Base-by-base conservation (phyloP, 2,797 vertebrate genomes). In the Aphelocoma californica region DNA sequence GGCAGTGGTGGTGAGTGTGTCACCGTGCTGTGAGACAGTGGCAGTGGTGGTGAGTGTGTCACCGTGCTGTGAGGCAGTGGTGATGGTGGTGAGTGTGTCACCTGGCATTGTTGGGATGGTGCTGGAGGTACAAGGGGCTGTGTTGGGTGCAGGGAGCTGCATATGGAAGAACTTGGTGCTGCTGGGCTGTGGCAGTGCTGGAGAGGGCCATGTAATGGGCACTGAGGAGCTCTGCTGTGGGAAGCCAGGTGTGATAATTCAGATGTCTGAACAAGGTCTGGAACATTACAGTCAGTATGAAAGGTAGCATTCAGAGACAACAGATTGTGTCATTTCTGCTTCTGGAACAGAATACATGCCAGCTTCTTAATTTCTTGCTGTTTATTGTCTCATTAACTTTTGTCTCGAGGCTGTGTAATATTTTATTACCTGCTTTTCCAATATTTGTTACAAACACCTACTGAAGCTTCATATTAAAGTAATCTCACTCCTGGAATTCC, bases 371-470 rank as follows among this genome's bases (percentile, higher is more conserved):
- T 89, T 89, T 66, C 86, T 95, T 84, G 40, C 72, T 86, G 44
- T 78, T 92, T 57, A 78, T 69, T 89, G 64, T 93, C 65, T 92
- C 84, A 53, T 83, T 89, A 78, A 31, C 82, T 94, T 94, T 86
- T 86, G 82, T 90, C 81, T 90, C 6, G 64, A 72, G 77, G 66
- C 66, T 81, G 31, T 70, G 34, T 45, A 64, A 53, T 81, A 58
- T 88, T 93, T 91, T 90, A 90, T 83, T 91, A 84, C 82, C 45
- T 88, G 70, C 38, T 88, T 93, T 94, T 88, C 36, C 56, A 73
- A 10, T 82, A 54, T 45, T 77, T 82, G 38, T 71, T 95, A 57
- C 25, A 67, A 91, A 90, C 45, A 84, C 40, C 64, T 80, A 65
- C 53, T 60, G 86, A 86, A 88, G 61, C 74, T 95, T 93, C 48